Evolutionary conservation across 1,140 invertebrate genomes (phyloP).

Genomic region (Amyelois transitella): DNA sequence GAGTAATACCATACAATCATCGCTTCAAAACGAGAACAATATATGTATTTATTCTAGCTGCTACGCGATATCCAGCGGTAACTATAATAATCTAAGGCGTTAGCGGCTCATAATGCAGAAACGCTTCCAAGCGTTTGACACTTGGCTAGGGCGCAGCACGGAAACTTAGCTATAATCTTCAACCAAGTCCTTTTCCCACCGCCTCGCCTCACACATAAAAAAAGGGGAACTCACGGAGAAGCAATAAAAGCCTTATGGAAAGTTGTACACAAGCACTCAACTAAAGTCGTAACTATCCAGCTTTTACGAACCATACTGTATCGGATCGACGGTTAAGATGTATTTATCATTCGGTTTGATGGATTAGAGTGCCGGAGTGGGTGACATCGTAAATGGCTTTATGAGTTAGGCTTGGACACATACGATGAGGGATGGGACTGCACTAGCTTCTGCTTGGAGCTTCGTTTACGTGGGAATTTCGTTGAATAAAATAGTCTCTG

Average conservation of each 20-base stretch:
- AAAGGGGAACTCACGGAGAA: neutral
- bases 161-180: too few species aligned
- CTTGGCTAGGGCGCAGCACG: too few species aligned
- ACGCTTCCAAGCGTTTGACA: too few species aligned
- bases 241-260: neutral
- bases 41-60: too few species aligned
- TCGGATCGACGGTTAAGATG: slow-evolving; percentile 1
- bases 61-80: too few species aligned
- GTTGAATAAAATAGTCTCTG: too few species aligned
- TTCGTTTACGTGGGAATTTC: too few species aligned
- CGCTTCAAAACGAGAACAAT: too few species aligned
- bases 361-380: neutral
- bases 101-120: too few species aligned
- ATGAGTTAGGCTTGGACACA: neutral
- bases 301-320: neutral
- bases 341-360: slow-evolving; percentile 3
- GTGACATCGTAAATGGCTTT: slow-evolving; percentile 1
- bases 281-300: neutral
- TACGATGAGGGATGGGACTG: neutral
- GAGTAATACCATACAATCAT: too few species aligned
- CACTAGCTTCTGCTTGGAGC: neutral
- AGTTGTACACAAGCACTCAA: neutral
- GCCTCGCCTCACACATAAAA: neutral
- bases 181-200: too few species aligned
- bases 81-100: too few species aligned